Evolutionary conservation across 2,797 vertebrate genomes (phyloP).

Genomic region (Sebastes dallii): DNA sequence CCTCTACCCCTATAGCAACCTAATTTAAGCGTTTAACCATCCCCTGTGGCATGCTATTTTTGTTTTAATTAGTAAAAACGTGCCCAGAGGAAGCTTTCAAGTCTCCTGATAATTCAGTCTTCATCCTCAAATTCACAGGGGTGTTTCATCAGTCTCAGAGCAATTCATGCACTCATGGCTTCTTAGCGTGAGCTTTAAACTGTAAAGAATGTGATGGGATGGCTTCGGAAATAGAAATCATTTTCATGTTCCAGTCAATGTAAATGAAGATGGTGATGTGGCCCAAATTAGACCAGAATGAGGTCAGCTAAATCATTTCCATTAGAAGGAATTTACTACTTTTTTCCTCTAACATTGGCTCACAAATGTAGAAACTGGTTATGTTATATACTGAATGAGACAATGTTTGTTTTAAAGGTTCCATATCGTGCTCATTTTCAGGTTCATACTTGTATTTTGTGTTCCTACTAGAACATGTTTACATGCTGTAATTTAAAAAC

Average conservation of each 20-base stretch:
- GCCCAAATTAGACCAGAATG: conserved; percentile 28
- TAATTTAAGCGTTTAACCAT: conserved; percentile 47
- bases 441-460: no score
- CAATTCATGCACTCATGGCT: conserved; percentile 55
- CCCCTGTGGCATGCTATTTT: conserved; percentile 67
- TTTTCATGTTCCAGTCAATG: conserved; percentile 44
- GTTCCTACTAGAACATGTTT: no score
- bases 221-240: conserved; percentile 44
- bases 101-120: conserved; percentile 67
- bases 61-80: conserved; percentile 77
- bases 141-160: conserved; percentile 58
- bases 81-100: conserved; percentile 60
- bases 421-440: no score
- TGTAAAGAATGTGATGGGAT: conserved; percentile 40
- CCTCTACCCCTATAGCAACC: conserved; percentile 32
- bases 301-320: conserved; percentile 19
- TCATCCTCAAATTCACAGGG: conserved; percentile 60
- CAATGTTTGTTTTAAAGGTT: background rate
- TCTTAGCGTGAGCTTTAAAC: conserved; percentile 41
- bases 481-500: no score
- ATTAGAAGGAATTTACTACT: background rate
- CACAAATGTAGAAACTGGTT: background rate
- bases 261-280: conserved; percentile 24
- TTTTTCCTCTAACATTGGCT: background rate
- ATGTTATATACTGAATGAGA: background rate